Evolutionary conservation across 2,113 vertebrate genomes (phyloP).

Genomic region (Serinus canaria): DNA sequence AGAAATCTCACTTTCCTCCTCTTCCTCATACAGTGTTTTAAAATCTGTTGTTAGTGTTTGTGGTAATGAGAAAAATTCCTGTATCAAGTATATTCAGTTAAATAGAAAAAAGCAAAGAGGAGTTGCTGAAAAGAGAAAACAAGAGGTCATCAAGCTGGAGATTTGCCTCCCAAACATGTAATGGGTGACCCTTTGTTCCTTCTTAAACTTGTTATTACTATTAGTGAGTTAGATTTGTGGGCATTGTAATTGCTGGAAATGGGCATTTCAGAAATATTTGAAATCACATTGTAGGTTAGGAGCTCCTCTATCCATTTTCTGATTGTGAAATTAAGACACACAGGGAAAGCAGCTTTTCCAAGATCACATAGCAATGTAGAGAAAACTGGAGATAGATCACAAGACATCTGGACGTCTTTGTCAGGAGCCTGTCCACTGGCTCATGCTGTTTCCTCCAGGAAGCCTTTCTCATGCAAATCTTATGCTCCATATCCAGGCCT

Average conservation of each 20-base stretch:
- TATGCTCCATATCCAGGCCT: neutral
- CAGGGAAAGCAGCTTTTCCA: neutral
- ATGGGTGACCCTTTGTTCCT: neutral
- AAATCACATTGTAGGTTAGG: neutral
- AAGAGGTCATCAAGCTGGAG: neutral
- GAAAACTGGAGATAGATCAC: neutral
- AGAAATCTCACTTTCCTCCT: neutral
- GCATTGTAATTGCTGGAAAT: neutral
- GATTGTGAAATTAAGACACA: neutral
- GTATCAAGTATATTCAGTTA: neutral
- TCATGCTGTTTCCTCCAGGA: neutral
- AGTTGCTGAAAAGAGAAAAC: neutral
- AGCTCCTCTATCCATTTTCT: neutral
- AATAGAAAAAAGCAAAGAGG: neutral
- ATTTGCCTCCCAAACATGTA: neutral
- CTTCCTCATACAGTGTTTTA: neutral
- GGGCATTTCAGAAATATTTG: neutral
- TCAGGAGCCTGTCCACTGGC: neutral
- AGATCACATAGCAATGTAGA: neutral
- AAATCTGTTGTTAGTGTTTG: neutral
- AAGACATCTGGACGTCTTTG: conserved; percentile 8
- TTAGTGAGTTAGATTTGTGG: neutral
- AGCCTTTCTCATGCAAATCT: neutral
- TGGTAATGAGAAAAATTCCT: neutral
- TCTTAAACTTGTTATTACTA: neutral